Evolutionary conservation across 1,140 invertebrate species (phyloP), one percentile per base, ranked within the genome.

Genomic region (Bacillus rossius): DNA sequence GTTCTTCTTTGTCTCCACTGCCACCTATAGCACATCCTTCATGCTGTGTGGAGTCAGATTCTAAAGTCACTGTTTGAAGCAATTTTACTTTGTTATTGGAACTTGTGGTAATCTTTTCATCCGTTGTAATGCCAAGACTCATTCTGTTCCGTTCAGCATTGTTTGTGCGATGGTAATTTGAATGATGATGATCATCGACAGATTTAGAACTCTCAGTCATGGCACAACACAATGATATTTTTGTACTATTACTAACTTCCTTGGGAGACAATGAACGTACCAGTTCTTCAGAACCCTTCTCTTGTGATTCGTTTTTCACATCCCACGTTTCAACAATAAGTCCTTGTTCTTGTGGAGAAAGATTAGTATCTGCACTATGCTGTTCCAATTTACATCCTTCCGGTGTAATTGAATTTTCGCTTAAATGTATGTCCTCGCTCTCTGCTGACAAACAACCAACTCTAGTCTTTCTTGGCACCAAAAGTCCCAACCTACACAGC

Each of bases 131-230:
- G 4, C 29, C 29, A 10, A 34, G 29, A 34, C 29, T 34, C 29
- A 34, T 34, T 10, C 23, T 42, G 17, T 40, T 47, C 14, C 41
- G 42, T 14, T 56, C 40, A 20, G 8, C 17, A 45, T 13, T 47
- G 38, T 47, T 56, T 29, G 20, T 37, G 37, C 41, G 54, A 10
- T 56, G 54, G 25, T 56, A 56, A 47, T 53, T 34, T 8, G 37
- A 41, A 59, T 16, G 17, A 19, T 25, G 57, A 37, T 40, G 48
- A 20, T 42, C 40, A 59, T 19, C 25, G 23, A 37, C 29, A 8
- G 74, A 75, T 60, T 70, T 65, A 52, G 73, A 74, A 14, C 73
- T 66, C 51, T 76, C 74, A 8, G 74, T 75, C 71, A 76, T 75
- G 5, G 74, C 73, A 55, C 74, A 76, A 49, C 74, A 76, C 2